A percentile compares a stretch with the other conserved stretches of the same genome.
Conservation (phyloP, 2,888 invertebrate genomes). For the Rhopalosiphum nymphaeae region DNA sequence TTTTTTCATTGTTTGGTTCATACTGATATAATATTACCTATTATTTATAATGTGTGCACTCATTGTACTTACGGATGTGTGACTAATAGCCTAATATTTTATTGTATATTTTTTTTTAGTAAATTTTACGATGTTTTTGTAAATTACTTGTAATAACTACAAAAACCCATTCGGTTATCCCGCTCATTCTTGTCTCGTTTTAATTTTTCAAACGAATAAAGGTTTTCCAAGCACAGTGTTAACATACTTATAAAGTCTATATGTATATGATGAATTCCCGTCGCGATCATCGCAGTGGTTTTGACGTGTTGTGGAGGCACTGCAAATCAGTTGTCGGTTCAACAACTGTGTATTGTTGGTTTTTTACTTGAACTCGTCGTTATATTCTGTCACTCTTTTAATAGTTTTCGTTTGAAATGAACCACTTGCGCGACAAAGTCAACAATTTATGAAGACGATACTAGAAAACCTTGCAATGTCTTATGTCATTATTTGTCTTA, state of each 20-base stretch:
- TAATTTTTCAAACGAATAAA: no score
- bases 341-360: neutral
- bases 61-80: neutral
- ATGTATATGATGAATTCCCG: no score
- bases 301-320: neutral
- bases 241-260: no score
- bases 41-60: neutral
- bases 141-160: no score
- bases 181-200: no score
- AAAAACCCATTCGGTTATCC: no score
- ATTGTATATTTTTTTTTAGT: neutral
- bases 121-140: no score
- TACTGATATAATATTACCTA: neutral
- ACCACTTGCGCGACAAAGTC: neutral
- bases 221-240: no score
- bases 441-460: neutral
- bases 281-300: no score
- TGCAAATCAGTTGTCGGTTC: neutral
- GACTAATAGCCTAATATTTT: neutral
- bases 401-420: neutral
- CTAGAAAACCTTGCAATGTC: neutral
- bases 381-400: neutral
- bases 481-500: neutral
- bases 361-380: no score
- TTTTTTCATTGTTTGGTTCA: neutral